Conservation (phyloP, 2,113 vertebrate species). For the Neolamprologus variostigma region DNA sequence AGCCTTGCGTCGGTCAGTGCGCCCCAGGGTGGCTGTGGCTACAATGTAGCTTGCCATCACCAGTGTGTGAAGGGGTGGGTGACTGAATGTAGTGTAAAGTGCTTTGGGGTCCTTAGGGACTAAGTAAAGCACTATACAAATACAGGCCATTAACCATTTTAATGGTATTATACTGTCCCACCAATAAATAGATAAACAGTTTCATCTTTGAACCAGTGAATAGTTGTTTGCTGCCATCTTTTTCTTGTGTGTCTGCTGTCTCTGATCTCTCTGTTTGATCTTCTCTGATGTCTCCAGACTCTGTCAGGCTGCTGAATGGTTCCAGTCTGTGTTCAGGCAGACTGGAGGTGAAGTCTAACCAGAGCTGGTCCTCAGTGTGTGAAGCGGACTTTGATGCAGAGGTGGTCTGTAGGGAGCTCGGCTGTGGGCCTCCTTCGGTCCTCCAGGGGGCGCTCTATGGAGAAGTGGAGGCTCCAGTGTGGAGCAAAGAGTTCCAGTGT, state of each 20-base stretch:
- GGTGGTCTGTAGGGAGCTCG: not conserved
- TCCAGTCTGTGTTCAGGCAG: not conserved
- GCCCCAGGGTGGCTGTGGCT: not conserved
- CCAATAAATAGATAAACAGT: not conserved
- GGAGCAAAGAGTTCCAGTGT: too few relatives aligned
- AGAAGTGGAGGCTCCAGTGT: too few relatives aligned
- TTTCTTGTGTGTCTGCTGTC: not conserved
- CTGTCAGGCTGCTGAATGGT: not conserved
- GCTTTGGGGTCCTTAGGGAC: not conserved
- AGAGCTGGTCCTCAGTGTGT: not conserved
- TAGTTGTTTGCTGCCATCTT: not conserved
- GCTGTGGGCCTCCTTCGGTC: fast-evolving
- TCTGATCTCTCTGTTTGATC: not conserved
- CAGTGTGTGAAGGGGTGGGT: not conserved
- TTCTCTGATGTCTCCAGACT: not conserved
- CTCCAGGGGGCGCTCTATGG: too few relatives aligned
- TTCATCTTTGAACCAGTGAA: not conserved
- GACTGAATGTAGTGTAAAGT: not conserved
- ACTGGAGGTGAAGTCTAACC: not conserved
- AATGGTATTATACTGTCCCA: not conserved
- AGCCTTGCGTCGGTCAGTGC: fast-evolving
- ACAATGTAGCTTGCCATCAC: not conserved
- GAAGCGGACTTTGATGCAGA: not conserved
- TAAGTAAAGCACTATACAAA: not conserved
- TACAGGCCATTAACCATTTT: not conserved